These are phyloP conservation scores for Buceros bicornis DNA, from an alignment of 2,797 vertebrate species.

Conservation along the genomic window DNA sequence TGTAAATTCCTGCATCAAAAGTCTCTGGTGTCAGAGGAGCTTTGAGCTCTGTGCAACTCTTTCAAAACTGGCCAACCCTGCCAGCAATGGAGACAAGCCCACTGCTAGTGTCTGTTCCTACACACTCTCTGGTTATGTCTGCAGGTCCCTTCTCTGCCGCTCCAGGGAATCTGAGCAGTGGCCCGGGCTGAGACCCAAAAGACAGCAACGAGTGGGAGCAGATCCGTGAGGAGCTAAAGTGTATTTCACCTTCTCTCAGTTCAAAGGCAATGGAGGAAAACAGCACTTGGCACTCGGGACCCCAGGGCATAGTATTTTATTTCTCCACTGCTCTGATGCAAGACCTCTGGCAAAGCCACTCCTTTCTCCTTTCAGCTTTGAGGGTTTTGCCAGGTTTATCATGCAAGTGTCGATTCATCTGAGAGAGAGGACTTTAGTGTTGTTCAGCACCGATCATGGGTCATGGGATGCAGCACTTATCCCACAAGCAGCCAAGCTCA, in stretches of 20 bases:
- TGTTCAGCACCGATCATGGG: neutral
- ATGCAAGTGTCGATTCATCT: rapidly evolving
- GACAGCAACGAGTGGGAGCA: neutral
- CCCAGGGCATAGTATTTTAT: neutral
- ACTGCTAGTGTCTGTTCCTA: neutral
- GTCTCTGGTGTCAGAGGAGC: neutral
- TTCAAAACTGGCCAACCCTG: neutral
- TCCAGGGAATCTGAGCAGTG: neutral
- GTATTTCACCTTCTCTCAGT: neutral
- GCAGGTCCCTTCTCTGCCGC: neutral
- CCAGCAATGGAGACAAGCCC: neutral
- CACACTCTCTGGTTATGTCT: neutral
- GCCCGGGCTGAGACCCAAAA: neutral
- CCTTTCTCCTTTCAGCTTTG: neutral
- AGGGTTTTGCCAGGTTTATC: neutral
- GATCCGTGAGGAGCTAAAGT: neutral
- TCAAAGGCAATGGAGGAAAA: neutral
- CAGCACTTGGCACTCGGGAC: rapidly evolving
- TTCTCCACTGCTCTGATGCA: neutral
- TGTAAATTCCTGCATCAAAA: neutral
- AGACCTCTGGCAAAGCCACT: neutral
- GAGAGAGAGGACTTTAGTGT: neutral
- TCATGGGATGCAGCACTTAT: neutral
- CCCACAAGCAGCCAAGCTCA: neutral
- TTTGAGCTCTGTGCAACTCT: neutral